Conservation (phyloP, 2,888 invertebrate species). For the Tuta absoluta region DNA sequence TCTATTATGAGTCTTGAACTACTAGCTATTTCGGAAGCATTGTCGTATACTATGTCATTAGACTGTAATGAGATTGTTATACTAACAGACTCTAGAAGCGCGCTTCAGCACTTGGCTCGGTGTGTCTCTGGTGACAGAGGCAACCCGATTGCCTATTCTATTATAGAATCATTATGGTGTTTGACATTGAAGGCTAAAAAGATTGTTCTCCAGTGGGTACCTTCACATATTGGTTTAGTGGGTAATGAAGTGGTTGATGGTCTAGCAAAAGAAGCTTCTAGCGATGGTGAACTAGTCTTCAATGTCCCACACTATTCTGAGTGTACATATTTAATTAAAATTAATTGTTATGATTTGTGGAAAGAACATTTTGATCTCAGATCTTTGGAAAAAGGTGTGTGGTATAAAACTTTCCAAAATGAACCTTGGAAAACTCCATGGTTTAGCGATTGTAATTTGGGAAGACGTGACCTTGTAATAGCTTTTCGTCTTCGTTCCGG, state of each 20-base stretch:
- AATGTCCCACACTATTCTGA: slow-evolving; percentile 17
- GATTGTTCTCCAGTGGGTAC: slow-evolving; percentile 29
- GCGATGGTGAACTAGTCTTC: slow-evolving; percentile 15
- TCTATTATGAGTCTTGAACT: slow-evolving; percentile 33
- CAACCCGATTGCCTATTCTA: slow-evolving; percentile 33
- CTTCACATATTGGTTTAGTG: slow-evolving; percentile 28
- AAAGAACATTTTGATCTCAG: slow-evolving; percentile 22
- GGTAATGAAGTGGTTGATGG: slow-evolving; percentile 27
- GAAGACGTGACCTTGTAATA: no score
- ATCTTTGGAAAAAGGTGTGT: slow-evolving; percentile 17
- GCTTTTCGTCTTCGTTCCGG: no score
- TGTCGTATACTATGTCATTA: slow-evolving; percentile 25
- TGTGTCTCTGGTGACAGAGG: no score
- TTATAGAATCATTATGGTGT: slow-evolving; percentile 14
- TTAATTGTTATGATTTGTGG: slow-evolving; percentile 17
- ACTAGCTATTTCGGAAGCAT: slow-evolving; percentile 31
- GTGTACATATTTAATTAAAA: background rate
- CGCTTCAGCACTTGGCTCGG: slow-evolving; percentile 33
- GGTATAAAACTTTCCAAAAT: no score
- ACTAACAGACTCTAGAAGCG: no score
- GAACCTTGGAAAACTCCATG: no score
- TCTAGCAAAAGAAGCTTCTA: slow-evolving; percentile 22
- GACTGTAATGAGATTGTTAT: slow-evolving; percentile 17
- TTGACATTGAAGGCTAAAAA: background rate
- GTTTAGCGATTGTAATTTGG: no score